Evolutionary conservation across 1,140 invertebrate genomes (phyloP).

Genomic region (Acyrthosiphon pisum): DNA sequence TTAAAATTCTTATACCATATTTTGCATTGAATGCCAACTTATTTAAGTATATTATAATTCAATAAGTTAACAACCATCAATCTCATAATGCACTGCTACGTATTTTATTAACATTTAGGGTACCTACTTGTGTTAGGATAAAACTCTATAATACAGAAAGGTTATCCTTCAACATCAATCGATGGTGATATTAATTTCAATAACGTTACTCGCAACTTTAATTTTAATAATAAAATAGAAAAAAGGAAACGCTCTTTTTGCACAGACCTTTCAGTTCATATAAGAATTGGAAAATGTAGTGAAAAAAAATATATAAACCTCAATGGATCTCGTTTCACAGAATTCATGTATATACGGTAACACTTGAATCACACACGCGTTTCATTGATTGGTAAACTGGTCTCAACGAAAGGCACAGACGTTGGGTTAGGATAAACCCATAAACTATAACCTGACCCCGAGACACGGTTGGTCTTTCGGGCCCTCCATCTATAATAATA

Average conservation of each 20-base stretch:
- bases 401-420: not conserved
- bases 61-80: not conserved
- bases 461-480: not conserved
- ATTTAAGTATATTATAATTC: not conserved
- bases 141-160: not conserved
- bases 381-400: not conserved
- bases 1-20: not conserved
- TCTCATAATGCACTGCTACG: not conserved
- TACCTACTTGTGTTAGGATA: not conserved
- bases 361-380: not conserved
- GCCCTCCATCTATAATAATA: not conserved
- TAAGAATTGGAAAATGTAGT: not conserved
- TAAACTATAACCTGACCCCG: not conserved
- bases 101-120: not conserved
- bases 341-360: not conserved
- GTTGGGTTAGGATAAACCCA: not conserved
- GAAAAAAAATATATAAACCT: not conserved
- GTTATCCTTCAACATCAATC: not conserved
- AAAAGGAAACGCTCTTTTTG: not conserved
- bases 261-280: not conserved
- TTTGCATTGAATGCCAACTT: not conserved
- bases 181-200: not conserved
- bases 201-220: not conserved
- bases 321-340: not conserved
- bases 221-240: not conserved